phyloP scores from a whole-genome alignment of 2,797 vertebrate genomes.

The Enteromius argenteus region DNA sequence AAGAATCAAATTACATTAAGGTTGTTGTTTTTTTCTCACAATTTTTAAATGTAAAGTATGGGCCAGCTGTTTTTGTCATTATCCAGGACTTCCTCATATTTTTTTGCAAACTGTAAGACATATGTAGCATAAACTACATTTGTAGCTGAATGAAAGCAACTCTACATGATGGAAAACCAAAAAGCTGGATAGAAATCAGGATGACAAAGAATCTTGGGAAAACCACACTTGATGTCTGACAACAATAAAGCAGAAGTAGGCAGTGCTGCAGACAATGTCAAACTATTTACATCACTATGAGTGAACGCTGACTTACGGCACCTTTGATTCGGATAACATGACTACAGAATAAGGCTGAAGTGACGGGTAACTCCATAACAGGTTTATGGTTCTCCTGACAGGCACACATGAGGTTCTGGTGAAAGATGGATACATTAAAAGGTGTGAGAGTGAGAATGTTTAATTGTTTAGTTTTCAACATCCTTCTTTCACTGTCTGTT shows the following conservation, averaged over 20 bases:
- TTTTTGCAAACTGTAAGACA: not conserved
- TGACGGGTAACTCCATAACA: constrained; percentile 62
- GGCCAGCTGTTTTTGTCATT: not conserved
- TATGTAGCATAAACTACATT: not conserved
- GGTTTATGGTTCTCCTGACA: constrained; percentile 65
- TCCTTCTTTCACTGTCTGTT: constrained; percentile 66
- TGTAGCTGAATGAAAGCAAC: constrained; percentile 11
- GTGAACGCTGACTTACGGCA: constrained; percentile 51
- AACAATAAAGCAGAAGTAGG: constrained; percentile 50
- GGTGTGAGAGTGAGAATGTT: constrained; percentile 66
- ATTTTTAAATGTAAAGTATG: not conserved
- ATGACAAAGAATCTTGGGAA: constrained; percentile 42
- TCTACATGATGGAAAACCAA: constrained; percentile 15
- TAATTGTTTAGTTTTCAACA: constrained; percentile 63
- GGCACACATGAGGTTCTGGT: constrained; percentile 60
- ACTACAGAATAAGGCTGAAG: constrained; percentile 55
- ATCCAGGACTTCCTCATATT: not conserved
- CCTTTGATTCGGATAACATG: constrained; percentile 59
- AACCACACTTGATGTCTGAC: constrained; percentile 53
- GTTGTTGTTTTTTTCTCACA: not conserved
- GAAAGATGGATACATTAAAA: constrained; percentile 67
- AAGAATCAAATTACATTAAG: not conserved
- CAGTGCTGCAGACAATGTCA: constrained; percentile 54
- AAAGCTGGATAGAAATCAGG: constrained; percentile 16
- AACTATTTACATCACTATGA: constrained; percentile 55